Evolutionary conservation across 2,888 invertebrate species (phyloP), one percentile per base, ranked within the genome.

Genomic region (Mellilla xanthometata): DNA sequence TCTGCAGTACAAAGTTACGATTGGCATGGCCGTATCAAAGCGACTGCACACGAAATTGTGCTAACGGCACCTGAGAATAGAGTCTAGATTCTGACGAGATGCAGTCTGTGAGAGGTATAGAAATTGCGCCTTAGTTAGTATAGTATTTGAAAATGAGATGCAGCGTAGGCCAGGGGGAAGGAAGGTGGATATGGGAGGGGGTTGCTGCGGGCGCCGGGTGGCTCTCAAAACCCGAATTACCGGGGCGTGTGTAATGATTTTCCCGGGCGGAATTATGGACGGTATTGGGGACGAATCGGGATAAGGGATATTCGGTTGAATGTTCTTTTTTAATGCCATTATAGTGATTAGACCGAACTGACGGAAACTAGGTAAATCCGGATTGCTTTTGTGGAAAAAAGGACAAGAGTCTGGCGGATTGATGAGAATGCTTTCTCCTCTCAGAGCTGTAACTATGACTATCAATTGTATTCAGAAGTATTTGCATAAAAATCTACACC

Each of bases 201-300:
- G 54, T 52, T 52, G 46, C 43, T 63, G 48, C 57, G 54, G 49
- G 44, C 40, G 46, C 24, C 38, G 49, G 49, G 72, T 72, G 72
- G 70, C 72, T 76, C 81, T 84, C 84, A 79, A 81, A 86, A 86
- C 82, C 86, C 84, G 85, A 88, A 87, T 88, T 85, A 85, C 84
- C 86, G 76, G 82, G 82, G 85, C 89, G 87, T 86, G 75, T 84
- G 85, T 89, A 89, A 89, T 88, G 88, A 89, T 88, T 89, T 88
- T 83, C 87, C 88, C 81, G 81, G 79, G 62, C 74, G 79, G 81
- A 86, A 86, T 85, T 84, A 86, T 84, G 79, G 78, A 73, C 74
- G 77, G 80, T 80, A 88, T 87, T 74, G 85, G 76, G 76, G 77
- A 71, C 69, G 75, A 70, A 78, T 76, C 72, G 76, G 68, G 2